Evolutionary conservation across 2,888 invertebrate genomes (phyloP), one percentile per base, ranked within the genome.

Genomic region (Calameuta idolon): DNA sequence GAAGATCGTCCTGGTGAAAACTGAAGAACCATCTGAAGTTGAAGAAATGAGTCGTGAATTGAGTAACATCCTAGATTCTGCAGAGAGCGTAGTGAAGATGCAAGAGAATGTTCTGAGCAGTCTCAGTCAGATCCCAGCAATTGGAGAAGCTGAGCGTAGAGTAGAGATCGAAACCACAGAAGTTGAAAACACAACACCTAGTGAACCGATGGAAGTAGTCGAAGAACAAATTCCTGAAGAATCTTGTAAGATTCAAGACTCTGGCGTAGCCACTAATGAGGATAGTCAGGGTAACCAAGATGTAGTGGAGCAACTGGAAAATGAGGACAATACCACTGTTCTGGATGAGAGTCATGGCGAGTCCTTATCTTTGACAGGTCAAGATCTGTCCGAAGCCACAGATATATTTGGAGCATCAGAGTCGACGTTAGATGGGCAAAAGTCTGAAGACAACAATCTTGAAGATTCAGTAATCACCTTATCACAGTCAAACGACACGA

Each of bases 1-100:
- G n/a, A 91, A 90, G 73, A 87, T 87, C 1, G 87, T 88, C 34
- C 84, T 88, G 2, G 83, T 89, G 0, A 91, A 90, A 55, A 69
- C 86, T 0, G 89, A 89, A 11, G 86, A 87, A 34, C 12, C 83
- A 4, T 81, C 85, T 11, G 89, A 89, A 31, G 89, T 90, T 1
- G 91, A 91, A 11, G 90, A 91, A 71, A 91, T 91, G 90, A 90
- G 87, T 69, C 85, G 89, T 4, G 91, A 91, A 76, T 81, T 91
- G 0, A 90, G 87, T 73, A 90, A 83, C 76, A 91, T 91, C 77
- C 82, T 91, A 3, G 90, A 91, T 75, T 89, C 91, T 0, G 85
- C 90, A 0, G 91, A 91, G 1, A 86, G 82, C 9, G 89, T 90
- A 1, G 90, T 88, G 0, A 91, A 91, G 73, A 91, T 91, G 88